These are phyloP conservation scores for Garra rufa DNA, from an alignment of 2,113 vertebrate genomes.

Conservation along the genomic window DNA sequence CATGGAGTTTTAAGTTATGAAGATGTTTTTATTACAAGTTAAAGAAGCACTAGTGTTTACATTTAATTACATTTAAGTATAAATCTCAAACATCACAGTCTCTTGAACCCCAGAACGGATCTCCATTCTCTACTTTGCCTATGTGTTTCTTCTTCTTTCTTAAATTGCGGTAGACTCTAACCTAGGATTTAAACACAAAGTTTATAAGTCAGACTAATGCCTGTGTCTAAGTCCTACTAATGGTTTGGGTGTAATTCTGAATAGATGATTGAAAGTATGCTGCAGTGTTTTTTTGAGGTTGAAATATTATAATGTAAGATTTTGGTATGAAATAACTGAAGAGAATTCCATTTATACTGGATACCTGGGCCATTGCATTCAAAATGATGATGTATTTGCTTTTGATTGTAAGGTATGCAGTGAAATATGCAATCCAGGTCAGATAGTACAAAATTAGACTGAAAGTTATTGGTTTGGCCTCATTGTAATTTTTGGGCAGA, in stretches of 20 bases:
- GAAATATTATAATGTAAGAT: conserved; percentile 79
- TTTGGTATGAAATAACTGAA: conserved; percentile 75
- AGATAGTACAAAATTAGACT: too few species aligned
- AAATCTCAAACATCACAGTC: too few species aligned
- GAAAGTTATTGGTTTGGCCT: conserved; percentile 81
- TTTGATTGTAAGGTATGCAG: conserved; percentile 64
- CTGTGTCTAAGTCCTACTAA: background rate
- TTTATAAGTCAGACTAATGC: background rate
- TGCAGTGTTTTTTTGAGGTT: too few species aligned
- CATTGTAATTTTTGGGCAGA: conserved; percentile 88
- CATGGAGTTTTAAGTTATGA: too few species aligned
- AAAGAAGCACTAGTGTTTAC: background rate
- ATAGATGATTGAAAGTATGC: too few species aligned
- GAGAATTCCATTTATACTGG: conserved; percentile 73
- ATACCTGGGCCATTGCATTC: conserved; percentile 69
- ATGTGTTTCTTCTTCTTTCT: too few species aligned
- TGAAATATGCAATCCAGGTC: conserved; percentile 69
- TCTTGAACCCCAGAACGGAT: too few species aligned
- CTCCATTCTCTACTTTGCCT: background rate
- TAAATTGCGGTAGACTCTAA: background rate
- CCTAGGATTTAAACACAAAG: background rate
- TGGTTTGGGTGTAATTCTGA: too few species aligned
- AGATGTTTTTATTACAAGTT: too few species aligned
- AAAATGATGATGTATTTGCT: conserved; percentile 66
- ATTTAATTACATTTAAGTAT: background rate